A percentile compares a stretch with the other conserved stretches of the same genome.
Conservation (phyloP, 2,888 invertebrate genomes). For the Gonocerus acuteangulatus region DNA sequence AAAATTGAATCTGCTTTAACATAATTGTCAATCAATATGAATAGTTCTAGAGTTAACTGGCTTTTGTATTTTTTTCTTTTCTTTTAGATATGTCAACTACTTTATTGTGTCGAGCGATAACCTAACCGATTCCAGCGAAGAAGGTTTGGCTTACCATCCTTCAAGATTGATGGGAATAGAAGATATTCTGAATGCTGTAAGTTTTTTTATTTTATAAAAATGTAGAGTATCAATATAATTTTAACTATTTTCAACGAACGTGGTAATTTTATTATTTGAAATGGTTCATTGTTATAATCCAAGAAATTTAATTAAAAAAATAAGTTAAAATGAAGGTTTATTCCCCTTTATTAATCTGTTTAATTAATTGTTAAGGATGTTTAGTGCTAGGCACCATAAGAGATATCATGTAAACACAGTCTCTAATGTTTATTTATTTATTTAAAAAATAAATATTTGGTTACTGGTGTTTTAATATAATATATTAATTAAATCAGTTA, state of each 20-base stretch:
- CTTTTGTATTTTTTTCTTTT: not conserved
- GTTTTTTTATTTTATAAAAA: constrained; percentile 37
- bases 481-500: too few relatives aligned
- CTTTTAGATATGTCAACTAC: constrained; percentile 52
- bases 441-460: too few relatives aligned
- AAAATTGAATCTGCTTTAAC: too few relatives aligned
- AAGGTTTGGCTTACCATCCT: constrained; percentile 59
- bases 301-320: not conserved
- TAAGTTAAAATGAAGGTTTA: not conserved
- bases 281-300: too few relatives aligned
- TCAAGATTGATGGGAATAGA: constrained; percentile 66
- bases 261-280: too few relatives aligned
- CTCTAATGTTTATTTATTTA: too few relatives aligned
- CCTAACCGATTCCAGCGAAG: constrained; percentile 55
- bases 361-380: too few relatives aligned
- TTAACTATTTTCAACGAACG: not conserved
- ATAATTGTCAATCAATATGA: too few relatives aligned
- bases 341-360: not conserved
- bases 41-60: too few relatives aligned
- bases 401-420: too few relatives aligned
- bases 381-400: too few relatives aligned
- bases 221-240: not conserved
- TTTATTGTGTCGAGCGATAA: constrained; percentile 63
- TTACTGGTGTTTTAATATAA: too few relatives aligned
- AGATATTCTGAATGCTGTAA: constrained; percentile 68